phyloP scores from a whole-genome alignment of 2,113 vertebrate species.

The Calcarius ornatus region DNA sequence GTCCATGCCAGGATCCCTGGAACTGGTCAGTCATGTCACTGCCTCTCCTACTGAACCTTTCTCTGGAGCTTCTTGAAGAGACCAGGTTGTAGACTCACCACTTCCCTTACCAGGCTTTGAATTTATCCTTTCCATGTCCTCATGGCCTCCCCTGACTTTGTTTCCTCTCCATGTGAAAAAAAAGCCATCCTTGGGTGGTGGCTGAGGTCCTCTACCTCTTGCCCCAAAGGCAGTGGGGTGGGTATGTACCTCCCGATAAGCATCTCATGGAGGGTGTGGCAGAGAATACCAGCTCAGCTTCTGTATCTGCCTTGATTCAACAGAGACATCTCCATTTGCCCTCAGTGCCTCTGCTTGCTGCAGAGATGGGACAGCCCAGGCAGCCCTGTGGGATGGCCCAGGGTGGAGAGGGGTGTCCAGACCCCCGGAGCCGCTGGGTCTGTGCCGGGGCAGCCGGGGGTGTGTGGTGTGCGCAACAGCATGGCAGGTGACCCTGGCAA shows the following conservation, averaged over 20 bases:
- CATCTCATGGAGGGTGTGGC: too few relatives aligned
- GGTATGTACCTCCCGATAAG: not conserved
- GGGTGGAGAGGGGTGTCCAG: not conserved
- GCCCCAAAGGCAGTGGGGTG: not conserved
- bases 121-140: accelerated
- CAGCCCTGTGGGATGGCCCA: not conserved
- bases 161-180: not conserved
- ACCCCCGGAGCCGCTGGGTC: accelerated
- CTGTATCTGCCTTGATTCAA: not conserved
- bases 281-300: not conserved
- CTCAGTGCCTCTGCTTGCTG: accelerated
- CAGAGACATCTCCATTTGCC: not conserved
- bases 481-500: not conserved
- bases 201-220: not conserved
- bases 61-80: not conserved
- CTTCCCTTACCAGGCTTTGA: not conserved
- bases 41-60: not conserved
- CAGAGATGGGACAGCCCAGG: not conserved
- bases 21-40: not conserved
- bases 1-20: not conserved
- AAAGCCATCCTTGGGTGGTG: not conserved
- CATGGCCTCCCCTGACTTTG: accelerated
- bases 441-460: accelerated
- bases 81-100: not conserved
- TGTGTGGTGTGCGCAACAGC: accelerated